These are phyloP conservation scores for Neodiprion virginianus DNA, from an alignment of 1,140 invertebrate genomes.

Conservation along the genomic window DNA sequence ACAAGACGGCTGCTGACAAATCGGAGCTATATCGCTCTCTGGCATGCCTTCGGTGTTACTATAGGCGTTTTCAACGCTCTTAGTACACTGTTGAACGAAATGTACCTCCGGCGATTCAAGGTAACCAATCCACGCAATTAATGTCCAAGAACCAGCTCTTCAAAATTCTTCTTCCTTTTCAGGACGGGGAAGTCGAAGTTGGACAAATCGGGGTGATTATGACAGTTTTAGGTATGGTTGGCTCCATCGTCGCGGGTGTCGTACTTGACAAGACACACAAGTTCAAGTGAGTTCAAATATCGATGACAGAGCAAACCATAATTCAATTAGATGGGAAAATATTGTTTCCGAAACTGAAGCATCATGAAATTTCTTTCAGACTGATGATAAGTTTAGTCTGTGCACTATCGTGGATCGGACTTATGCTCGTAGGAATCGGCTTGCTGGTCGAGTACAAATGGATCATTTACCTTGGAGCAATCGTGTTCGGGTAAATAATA, in stretches of 20 bases:
- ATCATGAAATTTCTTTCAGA: constrained; percentile 48
- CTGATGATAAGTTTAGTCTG: constrained; percentile 71
- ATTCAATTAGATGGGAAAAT: not conserved
- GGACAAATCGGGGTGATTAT: constrained; percentile 76
- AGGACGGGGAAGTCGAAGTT: constrained; percentile 66
- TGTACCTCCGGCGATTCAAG: constrained; percentile 68
- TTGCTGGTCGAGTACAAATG: constrained; percentile 61
- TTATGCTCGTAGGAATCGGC: constrained; percentile 71
- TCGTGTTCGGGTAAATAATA: constrained; percentile 62
- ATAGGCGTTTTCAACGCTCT: constrained; percentile 76
- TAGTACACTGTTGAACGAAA: constrained; percentile 71
- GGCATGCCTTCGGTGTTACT: constrained; percentile 73
- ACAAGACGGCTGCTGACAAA: constrained; percentile 64
- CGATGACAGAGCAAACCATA: no score
- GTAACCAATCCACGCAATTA: constrained; percentile 54
- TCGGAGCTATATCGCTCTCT: constrained; percentile 65
- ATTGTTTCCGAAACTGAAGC: not conserved
- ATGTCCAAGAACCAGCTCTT: not conserved
- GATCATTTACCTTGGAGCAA: constrained; percentile 68
- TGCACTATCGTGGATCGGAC: constrained; percentile 66
- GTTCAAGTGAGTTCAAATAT: constrained; percentile 59
- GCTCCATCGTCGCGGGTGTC: constrained; percentile 72
- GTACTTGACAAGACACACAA: constrained; percentile 72
- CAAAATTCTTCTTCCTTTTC: constrained; percentile 20
- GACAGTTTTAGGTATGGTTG: constrained; percentile 74